Base-by-base conservation (phyloP, 2,113 vertebrate species). In the Labeo rohita region DNA sequence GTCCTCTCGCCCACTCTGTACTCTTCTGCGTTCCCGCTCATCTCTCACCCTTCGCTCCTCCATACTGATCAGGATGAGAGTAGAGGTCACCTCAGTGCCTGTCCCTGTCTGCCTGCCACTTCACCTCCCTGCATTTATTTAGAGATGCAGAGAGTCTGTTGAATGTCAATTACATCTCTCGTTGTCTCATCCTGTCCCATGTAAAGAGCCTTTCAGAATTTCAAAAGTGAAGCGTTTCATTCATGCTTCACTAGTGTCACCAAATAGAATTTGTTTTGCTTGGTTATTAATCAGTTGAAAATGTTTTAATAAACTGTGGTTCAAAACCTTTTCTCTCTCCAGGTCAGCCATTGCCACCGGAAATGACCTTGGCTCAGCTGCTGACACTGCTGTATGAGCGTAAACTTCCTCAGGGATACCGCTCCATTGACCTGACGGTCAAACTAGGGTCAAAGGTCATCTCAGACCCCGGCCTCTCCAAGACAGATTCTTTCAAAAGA, bases 401-500 rank as follows among this genome's bases (percentile, higher is more conserved):
- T 86, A 99, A 98, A 90, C 96, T 99, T 89, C 98, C 98, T 77
- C 98, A 99, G 90, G 98, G 98, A 85, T 99, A 98, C 89, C 95
- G 97, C 89, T 99, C 98, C 56, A 96, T 99, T 92, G 97, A 98
- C 90, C 92, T 99, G 87, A 98, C 96, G 9, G 98, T 99, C 90
- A 99, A 99, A 89, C 95, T 99, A 89, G 98, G 98, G 59, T 99
- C 98, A 88, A 99, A 98, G 94, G 95, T 99, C 45, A 99, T 99
- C 92, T 98, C 97, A 45, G 98, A 99, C 90, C 96, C 97, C 2
- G 96, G 97, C 45, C 95, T 99, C 4, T 99, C 98, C 11, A 99
- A 99, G 95, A 99, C 98, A 0, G 98, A 99, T 89, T 99, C 98
- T 47, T 99, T 99, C 94, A 99, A 99, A 93, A 96, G 98, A 83